Conservation (phyloP, 2,113 vertebrate genomes). For the Odocoileus hemionus region DNA sequence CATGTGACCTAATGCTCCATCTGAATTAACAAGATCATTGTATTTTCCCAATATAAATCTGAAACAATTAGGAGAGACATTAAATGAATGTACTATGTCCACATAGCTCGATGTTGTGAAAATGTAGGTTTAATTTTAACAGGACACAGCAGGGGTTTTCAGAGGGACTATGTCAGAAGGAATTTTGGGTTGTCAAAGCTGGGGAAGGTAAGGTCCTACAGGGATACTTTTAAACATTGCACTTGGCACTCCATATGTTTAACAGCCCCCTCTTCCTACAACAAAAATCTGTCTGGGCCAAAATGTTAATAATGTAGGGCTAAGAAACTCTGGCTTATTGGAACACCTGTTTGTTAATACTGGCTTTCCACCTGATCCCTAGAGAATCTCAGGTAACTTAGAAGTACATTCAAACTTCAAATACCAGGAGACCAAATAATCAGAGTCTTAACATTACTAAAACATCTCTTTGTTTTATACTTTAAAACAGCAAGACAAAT, state of each 20-base stretch:
- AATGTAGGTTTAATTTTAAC: background rate
- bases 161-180: background rate
- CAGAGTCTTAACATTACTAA: background rate
- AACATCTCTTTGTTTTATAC: background rate
- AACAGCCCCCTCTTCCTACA: rapidly evolving
- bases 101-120: background rate
- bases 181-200: background rate
- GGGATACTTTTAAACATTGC: background rate
- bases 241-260: background rate
- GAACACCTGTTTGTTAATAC: background rate
- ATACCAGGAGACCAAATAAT: background rate
- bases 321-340: background rate
- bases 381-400: background rate
- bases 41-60: background rate
- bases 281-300: background rate
- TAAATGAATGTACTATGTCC: background rate
- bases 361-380: background rate
- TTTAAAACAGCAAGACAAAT: background rate
- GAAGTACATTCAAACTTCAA: background rate
- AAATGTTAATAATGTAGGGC: background rate
- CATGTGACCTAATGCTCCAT: background rate
- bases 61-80: background rate
- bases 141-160: background rate
- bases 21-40: background rate
- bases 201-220: background rate